Percentiles rank a stretch among this genome's conserved stretches.
Conservation (phyloP, 2,888 invertebrate genomes). For the Zaprionus bogoriensis region DNA sequence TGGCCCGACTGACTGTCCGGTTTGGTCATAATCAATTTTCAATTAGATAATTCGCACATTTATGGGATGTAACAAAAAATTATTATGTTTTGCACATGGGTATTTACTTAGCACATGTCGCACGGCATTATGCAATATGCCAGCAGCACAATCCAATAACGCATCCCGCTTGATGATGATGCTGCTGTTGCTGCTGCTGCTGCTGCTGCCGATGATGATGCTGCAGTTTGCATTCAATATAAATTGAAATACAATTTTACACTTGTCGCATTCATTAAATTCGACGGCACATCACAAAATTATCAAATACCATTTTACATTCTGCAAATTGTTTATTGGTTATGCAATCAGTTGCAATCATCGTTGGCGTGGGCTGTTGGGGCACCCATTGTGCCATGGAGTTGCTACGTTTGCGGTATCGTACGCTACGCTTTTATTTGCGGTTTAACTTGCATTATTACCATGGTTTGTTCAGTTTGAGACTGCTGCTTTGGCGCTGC, state of each 20-base stretch:
- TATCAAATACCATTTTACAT: not conserved
- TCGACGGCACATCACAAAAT: not conserved
- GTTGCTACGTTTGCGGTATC: no score
- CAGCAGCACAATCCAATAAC: not conserved
- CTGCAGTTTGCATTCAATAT: not conserved
- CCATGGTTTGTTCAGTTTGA: not conserved
- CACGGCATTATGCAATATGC: not conserved
- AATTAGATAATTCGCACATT: constrained; percentile 12
- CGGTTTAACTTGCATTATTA: not conserved
- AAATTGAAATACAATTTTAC: constrained; percentile 20
- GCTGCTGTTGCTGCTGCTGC: not conserved
- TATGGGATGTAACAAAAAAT: not conserved
- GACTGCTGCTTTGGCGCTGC: not conserved
- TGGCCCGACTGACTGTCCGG: not conserved
- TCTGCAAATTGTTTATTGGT: not conserved
- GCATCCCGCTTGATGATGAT: not conserved
- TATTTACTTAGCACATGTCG: constrained; percentile 15
- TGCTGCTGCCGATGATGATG: not conserved
- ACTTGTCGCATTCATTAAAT: not conserved
- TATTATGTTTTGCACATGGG: constrained; percentile 1
- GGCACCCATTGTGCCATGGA: no score
- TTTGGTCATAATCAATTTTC: constrained; percentile 18
- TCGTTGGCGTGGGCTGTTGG: no score
- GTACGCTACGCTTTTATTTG: not conserved
- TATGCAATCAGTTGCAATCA: not conserved